Evolutionary conservation across 2,113 vertebrate genomes (phyloP), one percentile per base, ranked within the genome.

Genomic region (Neofelis nebulosa): DNA sequence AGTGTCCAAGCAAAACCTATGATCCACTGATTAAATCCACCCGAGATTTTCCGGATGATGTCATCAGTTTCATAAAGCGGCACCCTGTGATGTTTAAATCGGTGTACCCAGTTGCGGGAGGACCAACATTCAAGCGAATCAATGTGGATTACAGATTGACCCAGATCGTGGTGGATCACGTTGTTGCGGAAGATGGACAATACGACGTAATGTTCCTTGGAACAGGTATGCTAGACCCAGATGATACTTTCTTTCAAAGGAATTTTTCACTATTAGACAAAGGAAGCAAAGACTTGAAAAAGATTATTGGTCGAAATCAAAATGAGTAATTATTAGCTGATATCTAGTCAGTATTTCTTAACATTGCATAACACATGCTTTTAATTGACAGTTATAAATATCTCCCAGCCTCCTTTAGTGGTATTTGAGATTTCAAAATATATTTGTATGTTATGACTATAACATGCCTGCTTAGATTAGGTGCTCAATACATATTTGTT

Each of bases 191-290:
- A 97, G 99, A 99, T 0, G 99, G 99, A 11, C 99, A 99, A 1
- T 99, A 99, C 21, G 99, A 99, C 18, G 99, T 99, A 71, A 99
- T 99, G 99, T 99, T 99, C 97, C 98, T 99, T 14, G 99, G 99
- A 85, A 99, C 99, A 99, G 99, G 99, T 99, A 98, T 94, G 97
- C 50, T 19, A 25, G 1, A 95, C 36, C 1, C 1, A 84, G 15
- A 41, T 23, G 7, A 38, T 19, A 1, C 52, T 31, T 11, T 21
- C 83, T 38, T 91, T 18, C 74, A 69, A 33, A 61, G 83, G 41
- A 8, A 33, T 41, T 57, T 69, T 63, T 83, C 29, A n/a, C 31
- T 45, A 57, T 33, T 66, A 66, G 36, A n/a, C 18, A 25, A 69
- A 52, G 7, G 66, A 91, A 61, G 13, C 4, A 19, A 65, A 82